Evolutionary conservation across 2,797 vertebrate genomes (phyloP).

Genomic region (Falco concolor): DNA sequence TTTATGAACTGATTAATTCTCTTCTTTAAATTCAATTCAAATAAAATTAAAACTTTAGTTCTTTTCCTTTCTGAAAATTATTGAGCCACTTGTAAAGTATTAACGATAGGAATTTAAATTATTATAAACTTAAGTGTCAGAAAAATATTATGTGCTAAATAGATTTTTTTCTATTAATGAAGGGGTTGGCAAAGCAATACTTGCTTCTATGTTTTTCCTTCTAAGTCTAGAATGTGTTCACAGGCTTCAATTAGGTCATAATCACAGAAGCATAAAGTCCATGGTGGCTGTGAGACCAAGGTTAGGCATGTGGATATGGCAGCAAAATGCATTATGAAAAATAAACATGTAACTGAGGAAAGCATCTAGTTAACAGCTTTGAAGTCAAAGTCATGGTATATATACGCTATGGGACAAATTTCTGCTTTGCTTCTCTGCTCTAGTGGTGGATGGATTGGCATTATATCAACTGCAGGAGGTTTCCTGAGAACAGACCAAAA

Average conservation of each 20-base stretch:
- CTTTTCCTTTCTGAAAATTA: slow-evolving; percentile 53
- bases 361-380: background rate
- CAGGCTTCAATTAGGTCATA: background rate
- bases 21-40: slow-evolving; percentile 51
- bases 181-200: background rate
- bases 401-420: background rate
- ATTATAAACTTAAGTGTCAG: slow-evolving; percentile 21
- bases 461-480: background rate
- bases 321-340: background rate
- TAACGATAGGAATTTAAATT: slow-evolving; percentile 35
- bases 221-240: background rate
- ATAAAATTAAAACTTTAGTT: slow-evolving; percentile 33
- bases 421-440: background rate
- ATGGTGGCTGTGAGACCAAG: background rate
- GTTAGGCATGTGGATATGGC: background rate
- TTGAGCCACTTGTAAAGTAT: slow-evolving; percentile 15
- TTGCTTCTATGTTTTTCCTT: background rate
- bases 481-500: background rate
- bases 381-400: background rate
- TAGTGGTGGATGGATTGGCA: background rate
- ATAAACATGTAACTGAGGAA: background rate
- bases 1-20: slow-evolving; percentile 62
- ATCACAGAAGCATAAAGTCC: background rate
- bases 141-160: slow-evolving; percentile 14
- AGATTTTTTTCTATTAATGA: background rate